phyloP scores from a whole-genome alignment of 2,113 vertebrate genomes.

The Hydrolagus affinis region DNA sequence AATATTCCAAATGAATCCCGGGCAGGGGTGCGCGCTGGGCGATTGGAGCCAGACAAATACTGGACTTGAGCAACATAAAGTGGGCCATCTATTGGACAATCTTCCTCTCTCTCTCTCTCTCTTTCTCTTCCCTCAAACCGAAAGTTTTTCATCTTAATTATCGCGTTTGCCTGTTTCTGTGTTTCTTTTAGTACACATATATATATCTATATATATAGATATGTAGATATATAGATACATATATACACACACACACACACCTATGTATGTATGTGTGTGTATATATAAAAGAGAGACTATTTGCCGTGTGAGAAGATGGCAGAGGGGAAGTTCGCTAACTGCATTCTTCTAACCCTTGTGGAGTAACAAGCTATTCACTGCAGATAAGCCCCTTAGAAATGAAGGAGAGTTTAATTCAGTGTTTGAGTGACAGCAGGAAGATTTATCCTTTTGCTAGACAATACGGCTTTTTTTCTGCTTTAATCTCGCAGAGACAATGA shows the following conservation, averaged over 20 bases:
- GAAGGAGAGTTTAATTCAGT: slow-evolving; percentile 93
- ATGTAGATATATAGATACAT: too few relatives aligned
- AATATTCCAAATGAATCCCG: slow-evolving; percentile 12
- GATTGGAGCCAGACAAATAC: slow-evolving; percentile 4
- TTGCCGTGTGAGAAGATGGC: slow-evolving; percentile 67
- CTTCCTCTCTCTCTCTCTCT: slow-evolving; percentile 35
- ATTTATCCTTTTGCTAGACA: slow-evolving; percentile 94
- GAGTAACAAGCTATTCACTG: slow-evolving; percentile 90
- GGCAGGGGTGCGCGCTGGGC: slow-evolving; percentile 13
- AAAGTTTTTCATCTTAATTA: slow-evolving; percentile 29
- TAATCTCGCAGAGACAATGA: slow-evolving; percentile 97
- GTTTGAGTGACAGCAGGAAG: slow-evolving; percentile 98
- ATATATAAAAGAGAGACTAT: neutral
- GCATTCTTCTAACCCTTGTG: slow-evolving; percentile 79
- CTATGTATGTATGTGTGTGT: too few relatives aligned
- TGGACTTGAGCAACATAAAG: slow-evolving; percentile 40
- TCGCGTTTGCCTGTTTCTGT: neutral
- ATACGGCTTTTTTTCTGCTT: slow-evolving; percentile 87
- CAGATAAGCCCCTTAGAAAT: slow-evolving; percentile 99
- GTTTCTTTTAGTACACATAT: too few relatives aligned
- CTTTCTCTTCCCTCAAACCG: slow-evolving; percentile 55
- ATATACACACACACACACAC: too few relatives aligned
- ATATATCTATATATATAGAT: too few relatives aligned
- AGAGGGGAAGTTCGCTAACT: slow-evolving; percentile 68
- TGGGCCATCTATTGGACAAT: slow-evolving; percentile 42